Base-by-base conservation (phyloP, 1,140 invertebrate species). In the Lutraria rhynchaena region DNA sequence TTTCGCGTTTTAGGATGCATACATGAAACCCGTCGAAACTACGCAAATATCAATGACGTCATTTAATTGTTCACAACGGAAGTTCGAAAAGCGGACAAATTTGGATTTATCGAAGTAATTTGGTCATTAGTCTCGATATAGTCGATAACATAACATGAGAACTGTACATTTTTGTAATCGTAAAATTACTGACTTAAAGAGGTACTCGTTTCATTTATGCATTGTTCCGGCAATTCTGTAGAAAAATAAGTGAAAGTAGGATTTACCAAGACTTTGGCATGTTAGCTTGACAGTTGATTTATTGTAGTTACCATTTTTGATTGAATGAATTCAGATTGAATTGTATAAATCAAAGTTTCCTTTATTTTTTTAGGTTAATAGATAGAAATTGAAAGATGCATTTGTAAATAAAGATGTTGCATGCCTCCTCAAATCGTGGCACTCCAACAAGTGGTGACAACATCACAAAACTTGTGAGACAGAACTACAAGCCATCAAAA, bases 391-490 rank as follows among this genome's bases (percentile, higher is more conserved):
- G 11, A 17, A 11, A 13, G 29, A 57, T 27, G 15, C 55, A 3
- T 27, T 22, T 27, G 55, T 27, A 15, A 57, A 57, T 27, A 73
- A 29, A 46, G 15, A 76, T 76, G 73, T 27, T 76, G 27, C 57
- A 58, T 22, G 41, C 35, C 49, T 51, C 57, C 9, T 63, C 73
- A 3, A 76, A 49, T 44, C 58, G 73, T 55, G 41, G 22, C 17
- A 76, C 73, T 19, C 73, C 73, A 11, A 53, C 29, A 11, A 55
- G 57, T 33, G 73, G 41, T 9, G 73, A 76, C 31, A 76, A 37
- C 13, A 76, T 76, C 33, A 76, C 58, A 19, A 76, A 76, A 49
- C 24, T 76, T 29, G 46, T 63, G 3, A 46, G 73, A 61, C 73
- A 76, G 22, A n/a, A 76, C 24, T 76, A 76, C 31, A 63, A 63